phyloP scores from a whole-genome alignment of 2,888 invertebrate genomes.

The Phoenoteleia sp. region DNA sequence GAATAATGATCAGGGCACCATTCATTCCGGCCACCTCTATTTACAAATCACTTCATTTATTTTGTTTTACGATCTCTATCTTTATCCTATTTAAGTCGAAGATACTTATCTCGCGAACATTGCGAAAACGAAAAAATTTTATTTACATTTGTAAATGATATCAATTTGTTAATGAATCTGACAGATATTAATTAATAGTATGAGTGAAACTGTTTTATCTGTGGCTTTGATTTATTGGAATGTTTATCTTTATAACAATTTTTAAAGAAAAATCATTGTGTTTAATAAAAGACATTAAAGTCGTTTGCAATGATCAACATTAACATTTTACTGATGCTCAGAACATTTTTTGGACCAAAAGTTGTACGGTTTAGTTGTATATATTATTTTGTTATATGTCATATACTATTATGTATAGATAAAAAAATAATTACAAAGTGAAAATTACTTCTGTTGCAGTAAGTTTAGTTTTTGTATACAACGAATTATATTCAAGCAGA shows the following conservation, averaged over 20 bases:
- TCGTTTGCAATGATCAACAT: too few relatives aligned
- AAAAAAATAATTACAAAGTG: too few relatives aligned
- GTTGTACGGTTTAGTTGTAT: too few relatives aligned
- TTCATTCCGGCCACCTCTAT: conserved; percentile 19
- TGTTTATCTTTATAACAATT: neutral
- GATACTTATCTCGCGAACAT: conserved; percentile 19
- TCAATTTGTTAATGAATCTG: conserved; percentile 35
- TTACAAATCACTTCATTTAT: conserved; percentile 46
- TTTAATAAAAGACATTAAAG: too few relatives aligned
- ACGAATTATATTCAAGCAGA: too few relatives aligned
- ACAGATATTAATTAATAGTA: conserved; percentile 12
- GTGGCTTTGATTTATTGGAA: neutral
- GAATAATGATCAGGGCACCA: conserved; percentile 35
- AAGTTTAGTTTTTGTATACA: too few relatives aligned
- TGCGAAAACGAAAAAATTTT: conserved; percentile 18
- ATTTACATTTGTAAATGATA: neutral
- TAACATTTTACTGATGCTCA: too few relatives aligned
- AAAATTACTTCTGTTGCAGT: too few relatives aligned
- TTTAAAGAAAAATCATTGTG: too few relatives aligned
- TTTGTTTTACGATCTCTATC: conserved; percentile 41
- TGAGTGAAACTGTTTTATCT: conserved; percentile 6
- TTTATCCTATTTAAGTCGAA: conserved; percentile 41
- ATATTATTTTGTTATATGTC: too few relatives aligned
- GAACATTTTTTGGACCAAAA: too few relatives aligned
- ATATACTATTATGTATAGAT: too few relatives aligned